Base-by-base conservation (phyloP, 2,113 vertebrate genomes). In the Axis porcinus region DNA sequence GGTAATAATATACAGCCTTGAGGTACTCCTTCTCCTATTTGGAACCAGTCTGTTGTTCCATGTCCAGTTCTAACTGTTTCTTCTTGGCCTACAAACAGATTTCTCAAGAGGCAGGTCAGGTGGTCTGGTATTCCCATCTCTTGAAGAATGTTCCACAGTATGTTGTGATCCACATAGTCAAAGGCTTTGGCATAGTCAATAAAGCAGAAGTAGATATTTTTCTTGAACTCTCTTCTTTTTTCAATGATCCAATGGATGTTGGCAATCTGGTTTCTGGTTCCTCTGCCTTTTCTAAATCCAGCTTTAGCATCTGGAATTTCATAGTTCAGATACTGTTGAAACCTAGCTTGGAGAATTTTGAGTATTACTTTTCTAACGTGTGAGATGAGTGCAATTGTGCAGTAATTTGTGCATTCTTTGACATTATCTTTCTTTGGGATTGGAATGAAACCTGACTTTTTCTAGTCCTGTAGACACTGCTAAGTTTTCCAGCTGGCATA, bases 191-290 rank as follows among this genome's bases (percentile, higher is more conserved):
- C 62, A 33, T 64, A 64, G 62, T 64, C 62, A 64, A 17, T 64
- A 64, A 64, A 17, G 6, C 62, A 17, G 15, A 17, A 33, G 3
- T 33, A 64, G 15, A 64, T 64, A 3, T 4, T 33, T 64, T 64
- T 33, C 30, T 64, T 3, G 62, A 64, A 64, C 30, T 33, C 3
- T 64, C 62, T 64, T 64, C 30, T 14, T 64, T 64, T 64, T 33
- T 3, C 3, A 0, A 8, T 8, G 15, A 17, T 64, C 30, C 62
- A 64, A 0, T 0, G 3, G 30, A 64, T 64, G 30, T 64, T 64
- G 62, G 15, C 6, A 64, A 33, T 64, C 1, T 64, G 62, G 4
- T 64, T 14, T 64, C 7, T 64, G 62, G 15, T 33, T 64, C 30
- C 60, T 3, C 30, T 64, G 60, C 6, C 28, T 16, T 62, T 16